Evolutionary conservation across 2,888 invertebrate species (phyloP).

Genomic region (Ochropleura leucogaster): DNA sequence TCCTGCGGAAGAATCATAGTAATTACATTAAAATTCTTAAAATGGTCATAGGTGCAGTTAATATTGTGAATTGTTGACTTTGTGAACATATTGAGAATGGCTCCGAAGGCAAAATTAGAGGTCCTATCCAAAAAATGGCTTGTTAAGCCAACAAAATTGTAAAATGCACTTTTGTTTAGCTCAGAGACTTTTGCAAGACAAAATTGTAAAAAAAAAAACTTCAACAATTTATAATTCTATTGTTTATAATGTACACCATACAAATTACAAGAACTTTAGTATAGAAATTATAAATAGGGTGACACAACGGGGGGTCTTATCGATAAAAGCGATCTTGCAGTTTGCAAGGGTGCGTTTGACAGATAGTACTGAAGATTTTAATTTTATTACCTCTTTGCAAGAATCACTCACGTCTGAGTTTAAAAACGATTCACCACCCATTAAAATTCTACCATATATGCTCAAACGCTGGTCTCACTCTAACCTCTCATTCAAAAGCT

Average conservation of each 20-base stretch:
- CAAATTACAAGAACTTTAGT: too few relatives aligned
- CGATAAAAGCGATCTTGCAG: neutral
- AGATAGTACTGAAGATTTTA: too few relatives aligned
- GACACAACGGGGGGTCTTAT: too few relatives aligned
- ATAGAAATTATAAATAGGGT: too few relatives aligned
- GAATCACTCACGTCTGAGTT: neutral
- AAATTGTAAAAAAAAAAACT: neutral
- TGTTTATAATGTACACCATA: neutral
- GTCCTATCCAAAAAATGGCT: neutral
- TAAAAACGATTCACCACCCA: neutral
- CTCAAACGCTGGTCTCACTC: neutral
- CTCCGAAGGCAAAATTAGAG: neutral
- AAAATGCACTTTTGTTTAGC: neutral
- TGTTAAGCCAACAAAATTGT: neutral
- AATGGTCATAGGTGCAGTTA: too few relatives aligned
- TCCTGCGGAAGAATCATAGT: too few relatives aligned
- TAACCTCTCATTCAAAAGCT: slow-evolving; percentile 14
- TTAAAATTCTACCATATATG: neutral
- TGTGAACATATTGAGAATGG: too few relatives aligned
- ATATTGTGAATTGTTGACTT: too few relatives aligned
- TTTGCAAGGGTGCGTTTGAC: too few relatives aligned
- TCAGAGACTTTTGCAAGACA: neutral
- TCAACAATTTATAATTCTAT: too few relatives aligned
- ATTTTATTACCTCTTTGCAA: neutral
- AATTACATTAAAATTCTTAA: too few relatives aligned